Base-by-base conservation (phyloP, 2,888 invertebrate genomes). In the Resseliella maxima region DNA sequence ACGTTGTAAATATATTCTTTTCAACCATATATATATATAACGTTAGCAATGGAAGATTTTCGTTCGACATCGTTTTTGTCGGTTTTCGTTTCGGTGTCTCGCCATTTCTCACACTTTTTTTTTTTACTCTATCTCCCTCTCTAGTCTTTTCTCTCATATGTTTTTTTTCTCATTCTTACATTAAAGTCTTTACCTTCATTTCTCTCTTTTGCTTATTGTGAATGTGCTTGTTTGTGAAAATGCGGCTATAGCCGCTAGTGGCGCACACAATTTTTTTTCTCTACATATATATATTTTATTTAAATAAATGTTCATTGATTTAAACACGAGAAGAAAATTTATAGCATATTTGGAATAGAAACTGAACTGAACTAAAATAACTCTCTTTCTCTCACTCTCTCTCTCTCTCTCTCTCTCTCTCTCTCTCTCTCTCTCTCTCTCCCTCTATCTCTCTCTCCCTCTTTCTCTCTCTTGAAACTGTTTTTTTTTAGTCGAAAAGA, bases 11-110 rank as follows among this genome's bases (percentile, higher is more conserved):
- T 72, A 72, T 72, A 72, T 72, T 72, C 72, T 72, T 72, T 72
- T 72, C 72, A 72, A 72, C 72, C 72, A 72, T 72, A 72, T 72
- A 72, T 72, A 72, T 72, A 72, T 72, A 72, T 72, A 72, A 72
- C 72, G 35, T 72, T n/a, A n/a, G 72, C 72, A 3, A 31, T 72
- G 31, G 72, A 72, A 72, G 31, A 72, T 72, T 27, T 31, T 72
- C 27, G 6, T 21, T 59, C 59, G 24, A 59, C 59, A 35, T 31
- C 31, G 72, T 12, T 59, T n/a, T 27, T 59, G 15, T 21, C 6
- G 5, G 15, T 21, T 50, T 50, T 50, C 50, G n/a, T 50, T 50
- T 50, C 21, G 50, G 21, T 50, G 50, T 41, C 12, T 41, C 12
- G 50, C 3, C 21, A 18, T 12, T 50, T 6, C 21, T 50, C 15